Conservation (phyloP, 2,797 vertebrate species). For the Dendrocincla tyrannina region DNA sequence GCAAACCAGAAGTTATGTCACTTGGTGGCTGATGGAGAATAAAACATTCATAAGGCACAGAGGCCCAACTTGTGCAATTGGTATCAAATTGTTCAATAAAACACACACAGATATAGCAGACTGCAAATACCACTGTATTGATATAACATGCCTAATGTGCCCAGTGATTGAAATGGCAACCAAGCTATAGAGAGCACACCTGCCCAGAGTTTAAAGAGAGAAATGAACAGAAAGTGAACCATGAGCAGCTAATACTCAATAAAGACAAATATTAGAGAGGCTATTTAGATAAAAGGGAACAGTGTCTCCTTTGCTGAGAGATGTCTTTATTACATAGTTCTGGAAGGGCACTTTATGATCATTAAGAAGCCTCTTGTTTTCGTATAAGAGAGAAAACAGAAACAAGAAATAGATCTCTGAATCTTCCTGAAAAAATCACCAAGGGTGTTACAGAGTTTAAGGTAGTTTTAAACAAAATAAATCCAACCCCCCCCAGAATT, state of each 20-base stretch:
- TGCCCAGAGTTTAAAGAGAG: background rate
- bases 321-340: background rate
- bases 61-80: background rate
- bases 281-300: background rate
- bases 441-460: background rate
- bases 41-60: constrained; percentile 18
- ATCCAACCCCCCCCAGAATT: background rate
- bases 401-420: background rate
- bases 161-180: constrained; percentile 25
- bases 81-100: constrained; percentile 19
- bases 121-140: constrained; percentile 35
- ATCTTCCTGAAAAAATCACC: background rate
- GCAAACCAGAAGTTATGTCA: background rate
- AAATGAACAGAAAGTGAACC: background rate
- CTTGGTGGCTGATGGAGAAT: background rate
- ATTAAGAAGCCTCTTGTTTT: background rate
- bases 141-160: constrained; percentile 17
- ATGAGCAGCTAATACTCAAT: background rate
- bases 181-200: background rate
- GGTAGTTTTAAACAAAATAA: background rate
- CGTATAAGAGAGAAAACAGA: background rate
- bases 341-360: background rate
- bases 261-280: background rate
- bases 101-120: background rate
- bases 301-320: background rate